Conservation (phyloP, 2,113 vertebrate species). For the Dicerorhinus sumatrensis region DNA sequence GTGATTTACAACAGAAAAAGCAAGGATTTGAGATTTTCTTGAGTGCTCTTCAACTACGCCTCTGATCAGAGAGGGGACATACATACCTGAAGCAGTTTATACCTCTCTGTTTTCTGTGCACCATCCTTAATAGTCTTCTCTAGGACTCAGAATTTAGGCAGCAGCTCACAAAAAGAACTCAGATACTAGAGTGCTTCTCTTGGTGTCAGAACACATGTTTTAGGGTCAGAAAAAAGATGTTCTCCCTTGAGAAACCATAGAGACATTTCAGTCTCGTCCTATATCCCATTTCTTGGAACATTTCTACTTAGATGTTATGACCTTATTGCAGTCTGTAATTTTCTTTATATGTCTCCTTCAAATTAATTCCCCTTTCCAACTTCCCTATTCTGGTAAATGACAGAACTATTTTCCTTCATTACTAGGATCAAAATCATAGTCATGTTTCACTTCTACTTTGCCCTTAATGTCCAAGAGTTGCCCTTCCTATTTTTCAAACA, state of each 20-base stretch:
- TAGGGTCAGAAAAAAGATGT: neutral
- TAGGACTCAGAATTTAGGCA: neutral
- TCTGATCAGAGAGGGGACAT: neutral
- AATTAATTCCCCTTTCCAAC: slow-evolving; percentile 66
- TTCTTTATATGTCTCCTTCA: neutral
- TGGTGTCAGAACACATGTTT: neutral
- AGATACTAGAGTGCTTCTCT: neutral
- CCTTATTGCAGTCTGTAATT: neutral
- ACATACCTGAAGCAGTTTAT: neutral
- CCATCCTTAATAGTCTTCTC: neutral
- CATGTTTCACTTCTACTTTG: slow-evolving; percentile 12
- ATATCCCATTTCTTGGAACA: neutral
- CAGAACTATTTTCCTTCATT: neutral
- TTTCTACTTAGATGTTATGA: neutral
- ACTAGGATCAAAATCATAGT: neutral
- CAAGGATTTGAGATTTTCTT: neutral
- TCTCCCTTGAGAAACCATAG: neutral
- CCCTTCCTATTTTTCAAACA: neutral
- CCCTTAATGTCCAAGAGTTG: neutral
- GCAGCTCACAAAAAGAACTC: neutral
- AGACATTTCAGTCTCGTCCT: neutral
- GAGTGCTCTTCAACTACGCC: neutral
- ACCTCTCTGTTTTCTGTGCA: neutral
- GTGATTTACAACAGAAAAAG: neutral
- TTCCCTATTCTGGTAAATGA: slow-evolving; percentile 59